phyloP scores from a whole-genome alignment of 2,888 invertebrate genomes.

The Phyto melanocephala region DNA sequence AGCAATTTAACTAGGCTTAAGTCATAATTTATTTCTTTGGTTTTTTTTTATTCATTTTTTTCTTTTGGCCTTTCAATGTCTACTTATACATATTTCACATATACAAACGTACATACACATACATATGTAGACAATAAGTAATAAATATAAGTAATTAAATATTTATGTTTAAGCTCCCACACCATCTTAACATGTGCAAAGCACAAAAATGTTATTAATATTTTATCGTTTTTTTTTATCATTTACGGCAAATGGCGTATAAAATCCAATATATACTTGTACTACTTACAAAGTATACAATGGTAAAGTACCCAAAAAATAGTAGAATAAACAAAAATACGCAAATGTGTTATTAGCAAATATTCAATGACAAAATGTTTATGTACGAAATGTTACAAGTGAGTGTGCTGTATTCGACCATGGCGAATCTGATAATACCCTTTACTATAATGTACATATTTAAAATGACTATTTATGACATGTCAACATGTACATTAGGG shows the following conservation, averaged over 20 bases:
- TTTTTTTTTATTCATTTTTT: background rate
- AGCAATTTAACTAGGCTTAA: background rate
- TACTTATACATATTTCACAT: background rate
- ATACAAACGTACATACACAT: background rate
- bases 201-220: constrained; percentile 30
- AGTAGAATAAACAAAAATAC: too few relatives aligned
- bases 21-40: background rate
- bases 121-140: background rate
- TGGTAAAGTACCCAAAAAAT: background rate
- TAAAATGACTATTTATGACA: too few relatives aligned
- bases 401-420: too few relatives aligned
- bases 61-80: background rate
- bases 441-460: too few relatives aligned
- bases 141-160: background rate
- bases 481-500: too few relatives aligned
- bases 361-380: constrained; percentile 8
- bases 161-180: background rate
- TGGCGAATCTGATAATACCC: too few relatives aligned
- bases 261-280: background rate
- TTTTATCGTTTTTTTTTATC: constrained; percentile 43
- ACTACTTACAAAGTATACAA: background rate
- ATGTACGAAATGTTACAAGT: too few relatives aligned
- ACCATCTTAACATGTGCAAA: background rate
- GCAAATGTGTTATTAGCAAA: constrained; percentile 18
- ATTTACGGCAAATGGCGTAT: constrained; percentile 9